Conservation (phyloP, 2,113 vertebrate genomes). For the Lagopus muta region DNA sequence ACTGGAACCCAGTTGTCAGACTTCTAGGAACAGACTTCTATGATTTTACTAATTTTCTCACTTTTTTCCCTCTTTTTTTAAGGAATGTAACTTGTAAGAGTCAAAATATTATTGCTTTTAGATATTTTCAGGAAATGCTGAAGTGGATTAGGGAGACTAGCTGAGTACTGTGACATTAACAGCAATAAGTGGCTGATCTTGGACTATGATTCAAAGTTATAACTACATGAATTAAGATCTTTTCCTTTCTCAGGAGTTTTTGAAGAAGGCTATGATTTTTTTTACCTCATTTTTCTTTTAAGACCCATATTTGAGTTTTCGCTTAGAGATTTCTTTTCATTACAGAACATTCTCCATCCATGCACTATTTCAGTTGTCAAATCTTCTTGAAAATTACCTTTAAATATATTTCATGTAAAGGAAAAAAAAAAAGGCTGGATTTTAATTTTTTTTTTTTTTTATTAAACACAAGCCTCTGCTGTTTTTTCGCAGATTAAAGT, state of each 20-base stretch:
- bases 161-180: neutral
- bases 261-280: neutral
- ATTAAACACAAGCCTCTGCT: constrained; percentile 1
- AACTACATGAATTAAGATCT: neutral
- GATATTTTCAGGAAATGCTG: neutral
- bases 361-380: neutral
- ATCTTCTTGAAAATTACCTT: neutral
- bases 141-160: neutral
- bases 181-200: neutral
- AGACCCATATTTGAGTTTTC: neutral
- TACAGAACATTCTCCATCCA: neutral
- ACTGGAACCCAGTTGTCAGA: neutral
- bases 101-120: neutral
- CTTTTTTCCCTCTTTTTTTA: neutral
- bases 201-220: neutral
- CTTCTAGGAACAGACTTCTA: neutral
- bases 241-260: neutral
- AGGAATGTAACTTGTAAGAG: neutral
- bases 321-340: no score
- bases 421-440: neutral
- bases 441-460: neutral
- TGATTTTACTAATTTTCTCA: neutral
- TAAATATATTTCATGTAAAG: neutral
- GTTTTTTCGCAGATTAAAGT: constrained; percentile 76
- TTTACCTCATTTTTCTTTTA: neutral